Evolutionary conservation across 2,113 vertebrate species (phyloP), one percentile per base, ranked within the genome.

Genomic region (Vulpes lagopus): DNA sequence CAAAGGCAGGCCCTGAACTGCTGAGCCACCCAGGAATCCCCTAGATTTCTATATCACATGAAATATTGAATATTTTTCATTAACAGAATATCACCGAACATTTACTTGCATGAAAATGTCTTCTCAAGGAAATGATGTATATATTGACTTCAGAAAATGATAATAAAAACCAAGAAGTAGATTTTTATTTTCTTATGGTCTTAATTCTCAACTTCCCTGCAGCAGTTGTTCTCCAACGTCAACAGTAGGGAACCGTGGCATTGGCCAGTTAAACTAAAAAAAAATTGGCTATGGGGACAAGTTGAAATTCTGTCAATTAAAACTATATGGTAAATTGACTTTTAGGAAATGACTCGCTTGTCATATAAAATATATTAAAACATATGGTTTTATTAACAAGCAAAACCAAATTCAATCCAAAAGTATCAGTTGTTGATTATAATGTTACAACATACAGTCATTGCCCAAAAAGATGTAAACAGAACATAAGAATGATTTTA

Each of bases 401-500:
- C 43, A 73, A 67, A 91, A 79, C 1, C 8, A 86, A 81, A 30
- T 43, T 43, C 30, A 90, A 57, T 25, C 74, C 71, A 53, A 78
- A 80, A 95, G 11, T 27, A 6, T 20, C 19, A 4, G 14, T 17
- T 83, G 16, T n/a, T 65, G 55, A 88, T 64, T 51, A 14, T n/a
- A 78, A 32, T 53, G 3, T 64, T 90, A 9, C 10, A 62, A 95
- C 67, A 55, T 22, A 84, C 6, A 88, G 15, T 57, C 55, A 64
- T 11, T 20, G 8, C 65, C 17, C 6, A 43, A 55, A 53, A 67
- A 27, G 11, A 35, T 8, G 3, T 85, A 51, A 85, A 74, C 8
- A 38, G 32, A 78, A 89, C 65, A 20, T 86, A 57, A 53, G 14
- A 25, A 65, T 95, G n/a, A 82, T 53, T 90, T 89, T 71, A 38